Percentiles rank a stretch among this genome's conserved stretches.
These are phyloP conservation scores for Megalopta genalis DNA, from an alignment of 1,140 invertebrate species.

Conservation along the genomic window DNA sequence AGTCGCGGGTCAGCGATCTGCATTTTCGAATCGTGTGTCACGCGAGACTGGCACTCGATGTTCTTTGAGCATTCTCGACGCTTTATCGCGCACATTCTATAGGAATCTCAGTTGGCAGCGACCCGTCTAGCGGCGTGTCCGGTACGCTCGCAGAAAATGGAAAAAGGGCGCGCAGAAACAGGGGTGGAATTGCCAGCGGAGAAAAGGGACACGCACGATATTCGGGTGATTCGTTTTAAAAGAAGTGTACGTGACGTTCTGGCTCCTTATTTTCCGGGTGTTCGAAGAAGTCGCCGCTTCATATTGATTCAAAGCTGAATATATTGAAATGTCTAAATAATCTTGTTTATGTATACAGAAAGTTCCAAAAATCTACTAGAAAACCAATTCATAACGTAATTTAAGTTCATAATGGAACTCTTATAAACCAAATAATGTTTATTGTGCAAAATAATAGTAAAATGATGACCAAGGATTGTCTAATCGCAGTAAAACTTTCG, in stretches of 20 bases:
- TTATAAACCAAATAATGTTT: too few relatives aligned
- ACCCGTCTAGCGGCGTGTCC: neutral
- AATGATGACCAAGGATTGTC: too few relatives aligned
- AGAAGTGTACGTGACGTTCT: conserved; percentile 27
- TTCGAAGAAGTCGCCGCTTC: neutral
- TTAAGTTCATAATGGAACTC: too few relatives aligned
- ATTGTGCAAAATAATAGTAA: too few relatives aligned
- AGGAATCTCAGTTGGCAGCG: neutral
- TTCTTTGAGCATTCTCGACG: neutral
- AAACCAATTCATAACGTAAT: too few relatives aligned
- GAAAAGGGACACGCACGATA: neutral
- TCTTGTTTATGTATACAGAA: too few relatives aligned
- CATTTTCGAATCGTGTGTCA: neutral
- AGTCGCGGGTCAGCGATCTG: neutral
- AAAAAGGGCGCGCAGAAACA: neutral
- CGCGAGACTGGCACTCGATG: neutral
- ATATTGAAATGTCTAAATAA: too few relatives aligned
- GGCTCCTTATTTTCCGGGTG: conserved; percentile 18
- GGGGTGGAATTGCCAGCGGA: too few relatives aligned
- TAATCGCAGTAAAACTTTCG: too few relatives aligned
- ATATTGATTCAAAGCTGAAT: too few relatives aligned
- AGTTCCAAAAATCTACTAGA: too few relatives aligned
- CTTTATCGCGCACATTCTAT: neutral
- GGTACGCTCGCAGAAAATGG: neutral
- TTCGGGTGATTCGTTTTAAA: conserved; percentile 33